Conservation (phyloP, 2,888 invertebrate genomes). For the Diplazon laetatorius region DNA sequence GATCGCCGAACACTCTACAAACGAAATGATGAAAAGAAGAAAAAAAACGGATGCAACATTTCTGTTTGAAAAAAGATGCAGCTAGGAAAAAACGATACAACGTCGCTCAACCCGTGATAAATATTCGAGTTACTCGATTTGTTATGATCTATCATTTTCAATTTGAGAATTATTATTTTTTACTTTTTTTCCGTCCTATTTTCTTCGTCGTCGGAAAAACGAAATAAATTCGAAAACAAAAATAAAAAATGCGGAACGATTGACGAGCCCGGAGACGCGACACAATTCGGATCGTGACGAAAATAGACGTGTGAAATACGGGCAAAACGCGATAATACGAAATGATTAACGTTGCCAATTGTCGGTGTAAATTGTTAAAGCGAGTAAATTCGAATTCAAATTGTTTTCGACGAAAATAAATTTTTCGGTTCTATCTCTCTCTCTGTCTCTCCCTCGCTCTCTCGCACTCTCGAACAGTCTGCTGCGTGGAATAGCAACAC, state of each 20-base stretch:
- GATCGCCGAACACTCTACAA: no score
- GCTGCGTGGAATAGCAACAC: background rate
- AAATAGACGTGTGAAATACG: background rate
- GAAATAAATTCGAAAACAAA: background rate
- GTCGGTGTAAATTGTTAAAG: constrained; percentile 42
- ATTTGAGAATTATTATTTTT: no score
- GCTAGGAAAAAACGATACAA: constrained; percentile 41
- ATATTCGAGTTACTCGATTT: constrained; percentile 58
- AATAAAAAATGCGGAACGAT: background rate
- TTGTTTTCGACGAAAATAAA: constrained; percentile 34
- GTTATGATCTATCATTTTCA: no score
- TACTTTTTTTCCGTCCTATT: background rate
- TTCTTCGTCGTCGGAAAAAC: background rate
- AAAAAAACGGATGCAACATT: no score
- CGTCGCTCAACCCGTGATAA: constrained; percentile 44
- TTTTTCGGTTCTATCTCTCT: no score
- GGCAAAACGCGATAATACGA: constrained; percentile 36
- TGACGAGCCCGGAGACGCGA: background rate
- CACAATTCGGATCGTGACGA: background rate
- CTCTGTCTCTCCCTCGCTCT: background rate
- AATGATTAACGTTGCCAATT: constrained; percentile 55
- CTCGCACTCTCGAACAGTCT: background rate
- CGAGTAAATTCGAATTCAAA: constrained; percentile 21
- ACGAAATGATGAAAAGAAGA: no score
- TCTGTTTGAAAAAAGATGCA: no score